Evolutionary conservation across 1,140 invertebrate genomes (phyloP).

Genomic region (Leptinotarsa undecemlineata): DNA sequence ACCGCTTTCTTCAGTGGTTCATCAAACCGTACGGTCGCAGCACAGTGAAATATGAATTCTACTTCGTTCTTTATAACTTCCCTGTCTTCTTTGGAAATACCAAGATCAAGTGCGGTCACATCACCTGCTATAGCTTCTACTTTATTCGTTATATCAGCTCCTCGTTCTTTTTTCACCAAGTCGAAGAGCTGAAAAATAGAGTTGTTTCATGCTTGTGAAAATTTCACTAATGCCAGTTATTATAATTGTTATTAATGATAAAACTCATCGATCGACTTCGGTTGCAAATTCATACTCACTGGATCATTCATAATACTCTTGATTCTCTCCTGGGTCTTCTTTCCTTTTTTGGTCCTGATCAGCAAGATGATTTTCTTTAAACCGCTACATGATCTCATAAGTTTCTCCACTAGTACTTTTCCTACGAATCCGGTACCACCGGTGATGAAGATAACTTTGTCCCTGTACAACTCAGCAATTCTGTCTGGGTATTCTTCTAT

Average conservation of each 20-base stretch:
- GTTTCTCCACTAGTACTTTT: conserved; percentile 85
- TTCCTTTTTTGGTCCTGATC: conserved; percentile 78
- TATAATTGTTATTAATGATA: background rate
- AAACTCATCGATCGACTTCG: background rate
- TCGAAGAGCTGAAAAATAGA: conserved; percentile 42
- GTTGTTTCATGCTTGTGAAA: background rate
- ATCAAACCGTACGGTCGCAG: conserved; percentile 71
- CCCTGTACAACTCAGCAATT: conserved; percentile 59
- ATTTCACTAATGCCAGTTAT: background rate
- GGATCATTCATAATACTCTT: conserved; percentile 66
- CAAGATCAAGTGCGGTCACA: conserved; percentile 65
- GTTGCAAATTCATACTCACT: conserved; percentile 55
- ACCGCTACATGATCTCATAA: conserved; percentile 75
- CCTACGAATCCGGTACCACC: conserved; percentile 86
- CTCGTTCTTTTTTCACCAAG: conserved; percentile 37
- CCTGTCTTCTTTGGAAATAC: conserved; percentile 56
- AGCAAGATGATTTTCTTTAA: conserved; percentile 78
- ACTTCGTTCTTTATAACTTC: conserved; percentile 59
- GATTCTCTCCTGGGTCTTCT: conserved; percentile 67
- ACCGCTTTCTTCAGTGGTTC: conserved; percentile 67
- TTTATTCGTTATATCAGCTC: conserved; percentile 59
- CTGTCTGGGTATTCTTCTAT: conserved; percentile 7
- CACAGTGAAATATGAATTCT: conserved; percentile 68
- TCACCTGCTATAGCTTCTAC: conserved; percentile 80
- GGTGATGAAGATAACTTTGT: conserved; percentile 62